phyloP scores from a whole-genome alignment of 2,113 vertebrate species.

The Dryoscopus gambensis region DNA sequence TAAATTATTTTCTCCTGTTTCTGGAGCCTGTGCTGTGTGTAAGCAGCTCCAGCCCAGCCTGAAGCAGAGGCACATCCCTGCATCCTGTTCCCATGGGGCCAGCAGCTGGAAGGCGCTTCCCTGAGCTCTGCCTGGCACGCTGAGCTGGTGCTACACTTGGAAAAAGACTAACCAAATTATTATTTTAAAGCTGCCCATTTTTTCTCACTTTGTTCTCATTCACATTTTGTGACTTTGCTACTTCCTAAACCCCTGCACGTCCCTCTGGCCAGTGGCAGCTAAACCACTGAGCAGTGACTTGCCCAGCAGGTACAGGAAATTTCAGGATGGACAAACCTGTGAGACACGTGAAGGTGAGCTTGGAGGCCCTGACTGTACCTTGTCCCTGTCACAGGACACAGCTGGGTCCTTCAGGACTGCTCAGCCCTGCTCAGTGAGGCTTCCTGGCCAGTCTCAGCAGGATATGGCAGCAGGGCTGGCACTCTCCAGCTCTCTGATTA shows the following conservation, averaged over 20 bases:
- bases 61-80: not conserved
- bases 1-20: not conserved
- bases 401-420: not conserved
- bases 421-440: not conserved
- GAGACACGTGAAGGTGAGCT: not conserved
- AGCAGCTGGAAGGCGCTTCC: accelerated
- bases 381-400: not conserved
- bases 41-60: not conserved
- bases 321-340: not conserved
- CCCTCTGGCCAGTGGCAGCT: not conserved
- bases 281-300: not conserved
- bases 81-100: accelerated
- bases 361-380: not conserved
- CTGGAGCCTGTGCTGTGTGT: not conserved
- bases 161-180: not conserved
- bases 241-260: not conserved
- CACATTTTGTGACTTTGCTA: not conserved
- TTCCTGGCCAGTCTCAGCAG: not conserved
- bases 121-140: accelerated
- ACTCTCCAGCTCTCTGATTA: not conserved
- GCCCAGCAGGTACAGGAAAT: not conserved
- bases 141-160: not conserved
- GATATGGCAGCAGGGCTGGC: not conserved
- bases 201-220: not conserved
- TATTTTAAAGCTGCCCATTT: not conserved